phyloP scores from a whole-genome alignment of 2,113 vertebrate genomes.

The Sigmodon hispidus region DNA sequence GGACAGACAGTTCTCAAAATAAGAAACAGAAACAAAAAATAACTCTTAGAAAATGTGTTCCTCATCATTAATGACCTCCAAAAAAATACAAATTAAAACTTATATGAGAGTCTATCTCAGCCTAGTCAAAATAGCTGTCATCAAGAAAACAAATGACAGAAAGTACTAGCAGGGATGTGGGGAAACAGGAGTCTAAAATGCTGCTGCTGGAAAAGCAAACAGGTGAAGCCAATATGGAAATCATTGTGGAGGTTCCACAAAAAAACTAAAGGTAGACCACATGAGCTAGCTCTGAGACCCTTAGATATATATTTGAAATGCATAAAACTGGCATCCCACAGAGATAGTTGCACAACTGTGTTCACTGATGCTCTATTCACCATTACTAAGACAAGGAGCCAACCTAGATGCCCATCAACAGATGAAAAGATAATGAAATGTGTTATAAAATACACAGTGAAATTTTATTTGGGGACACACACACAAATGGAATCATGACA shows the following conservation, averaged over 20 bases:
- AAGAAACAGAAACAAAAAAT: not conserved
- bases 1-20: not conserved
- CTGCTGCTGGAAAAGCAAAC: not conserved
- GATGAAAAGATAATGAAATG: not conserved
- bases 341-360: not conserved
- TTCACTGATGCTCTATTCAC: not conserved
- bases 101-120: not conserved
- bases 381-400: not conserved
- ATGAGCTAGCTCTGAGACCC: not conserved
- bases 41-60: not conserved
- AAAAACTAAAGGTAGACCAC: not conserved
- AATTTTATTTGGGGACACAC: not conserved
- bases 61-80: not conserved
- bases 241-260: not conserved
- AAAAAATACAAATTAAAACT: not conserved
- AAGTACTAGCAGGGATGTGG: not conserved
- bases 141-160: not conserved
- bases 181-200: not conserved
- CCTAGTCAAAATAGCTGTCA: not conserved
- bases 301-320: not conserved
- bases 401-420: not conserved
- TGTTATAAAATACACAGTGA: not conserved
- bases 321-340: not conserved
- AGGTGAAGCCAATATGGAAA: not conserved
- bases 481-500: not conserved